Evolutionary conservation across 2,888 invertebrate genomes (phyloP).

Genomic region (Scelioninae gen. 2): DNA sequence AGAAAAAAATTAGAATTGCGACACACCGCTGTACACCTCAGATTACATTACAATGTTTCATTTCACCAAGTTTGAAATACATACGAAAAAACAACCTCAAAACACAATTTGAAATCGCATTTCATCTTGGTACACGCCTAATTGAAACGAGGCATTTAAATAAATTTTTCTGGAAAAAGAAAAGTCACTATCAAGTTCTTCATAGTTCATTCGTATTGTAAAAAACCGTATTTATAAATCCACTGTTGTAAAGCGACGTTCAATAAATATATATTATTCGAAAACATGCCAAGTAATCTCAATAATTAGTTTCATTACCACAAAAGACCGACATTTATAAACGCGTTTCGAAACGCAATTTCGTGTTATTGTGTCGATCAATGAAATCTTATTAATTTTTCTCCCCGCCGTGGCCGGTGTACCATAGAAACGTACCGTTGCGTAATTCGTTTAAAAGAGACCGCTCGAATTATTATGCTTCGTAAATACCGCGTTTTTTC

Average conservation of each 20-base stretch:
- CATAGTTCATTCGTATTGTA: background rate
- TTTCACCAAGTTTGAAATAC: no score
- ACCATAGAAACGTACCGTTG: slow-evolving; percentile 10
- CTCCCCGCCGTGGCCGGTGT: background rate
- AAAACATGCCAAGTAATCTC: slow-evolving; percentile 51
- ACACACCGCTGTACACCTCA: no score
- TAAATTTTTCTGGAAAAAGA: background rate
- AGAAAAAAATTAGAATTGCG: no score
- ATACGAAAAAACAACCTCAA: no score
- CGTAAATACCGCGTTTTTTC: background rate
- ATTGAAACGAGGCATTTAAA: no score
- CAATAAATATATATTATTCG: slow-evolving; percentile 40
- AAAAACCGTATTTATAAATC: slow-evolving; percentile 21
- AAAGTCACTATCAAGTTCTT: background rate
- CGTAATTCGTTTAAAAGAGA: slow-evolving; percentile 1
- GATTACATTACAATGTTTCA: no score
- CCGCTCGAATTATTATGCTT: background rate
- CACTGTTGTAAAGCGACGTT: slow-evolving; percentile 2
- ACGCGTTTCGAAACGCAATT: slow-evolving; percentile 40
- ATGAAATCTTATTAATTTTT: slow-evolving; percentile 41
- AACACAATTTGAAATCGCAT: no score
- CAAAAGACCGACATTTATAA: slow-evolving; percentile 32
- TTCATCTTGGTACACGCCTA: no score
- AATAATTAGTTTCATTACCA: slow-evolving; percentile 51
- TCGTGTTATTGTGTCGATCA: slow-evolving; percentile 35